These are phyloP conservation scores for Heliconius melpomene DNA, from an alignment of 1,140 invertebrate species.

Conservation along the genomic window DNA sequence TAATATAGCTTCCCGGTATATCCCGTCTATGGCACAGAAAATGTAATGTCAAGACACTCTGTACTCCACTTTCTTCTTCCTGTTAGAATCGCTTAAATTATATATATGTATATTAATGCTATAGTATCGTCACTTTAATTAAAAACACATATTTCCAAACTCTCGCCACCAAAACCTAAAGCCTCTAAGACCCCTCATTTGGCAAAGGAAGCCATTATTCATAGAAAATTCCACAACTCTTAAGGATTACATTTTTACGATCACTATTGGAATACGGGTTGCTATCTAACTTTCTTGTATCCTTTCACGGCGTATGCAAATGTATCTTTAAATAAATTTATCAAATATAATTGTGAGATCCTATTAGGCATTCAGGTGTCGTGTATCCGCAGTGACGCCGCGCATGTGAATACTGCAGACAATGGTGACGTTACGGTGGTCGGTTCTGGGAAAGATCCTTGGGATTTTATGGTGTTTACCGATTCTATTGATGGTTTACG, in stretches of 20 bases:
- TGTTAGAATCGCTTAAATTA: too few relatives aligned
- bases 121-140: too few relatives aligned
- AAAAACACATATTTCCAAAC: too few relatives aligned
- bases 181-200: neutral
- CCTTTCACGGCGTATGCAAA: slow-evolving; percentile 75
- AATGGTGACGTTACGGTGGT: slow-evolving; percentile 76
- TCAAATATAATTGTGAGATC: slow-evolving; percentile 81
- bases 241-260: slow-evolving; percentile 9
- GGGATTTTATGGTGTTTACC: slow-evolving; percentile 73
- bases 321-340: slow-evolving; percentile 77
- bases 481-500: slow-evolving; percentile 64
- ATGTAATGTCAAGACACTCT: too few relatives aligned
- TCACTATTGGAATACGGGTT: slow-evolving; percentile 37
- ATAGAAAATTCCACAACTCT: neutral
- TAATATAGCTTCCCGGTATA: too few relatives aligned
- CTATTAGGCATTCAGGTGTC: slow-evolving; percentile 71
- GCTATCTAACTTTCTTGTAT: slow-evolving; percentile 62
- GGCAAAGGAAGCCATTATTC: slow-evolving; percentile 6
- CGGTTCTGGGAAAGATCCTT: slow-evolving; percentile 72
- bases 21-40: too few relatives aligned
- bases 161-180: too few relatives aligned
- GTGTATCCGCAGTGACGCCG: slow-evolving; percentile 68
- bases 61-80: too few relatives aligned
- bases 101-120: too few relatives aligned
- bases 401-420: slow-evolving; percentile 71